Base-by-base conservation (phyloP, 2,888 invertebrate species). In the Acleris holmiana region DNA sequence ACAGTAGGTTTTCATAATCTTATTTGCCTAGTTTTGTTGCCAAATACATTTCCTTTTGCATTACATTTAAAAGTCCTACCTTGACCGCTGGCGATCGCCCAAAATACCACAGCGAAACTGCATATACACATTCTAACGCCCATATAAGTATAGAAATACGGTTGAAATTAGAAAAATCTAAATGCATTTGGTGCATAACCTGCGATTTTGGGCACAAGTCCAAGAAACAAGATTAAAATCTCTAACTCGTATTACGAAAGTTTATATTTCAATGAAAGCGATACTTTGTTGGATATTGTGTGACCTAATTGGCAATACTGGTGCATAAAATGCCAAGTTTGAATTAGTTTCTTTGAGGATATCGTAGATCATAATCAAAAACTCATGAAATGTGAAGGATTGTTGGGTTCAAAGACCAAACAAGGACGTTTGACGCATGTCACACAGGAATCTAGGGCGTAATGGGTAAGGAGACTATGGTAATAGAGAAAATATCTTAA, bases 81-180 rank as follows among this genome's bases (percentile, higher is more conserved):
- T 64, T 64, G 58, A 64, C 58, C 64, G 19, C 53, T 64, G 64
- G 64, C 64, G 25, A 41, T 2, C 41, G 64, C 63, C 63, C 48
- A 41, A 29, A 57, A 63, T 49, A 25, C n/a, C 49, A 19, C 40
- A 19, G n/a, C 21, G 1, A 3, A 18, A 21, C 18, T n/a, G 15
- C 17, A 46, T 35, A 41, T 13, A 23, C 44, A 21, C 18, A 6
- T 41, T 46, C 23, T 53, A 41, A 40, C 17, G 15, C 47, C 21
- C 41, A 25, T 57, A 21, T 54, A n/a, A 7, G 47, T 15, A 48
- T 19, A 18, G 13, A 17, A 19, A 48, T 53, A 58, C 19, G 2
- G 25, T 64, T 19, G 10, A 48, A 15, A 21, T 53, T 19, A 23
- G 35, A 53, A 64, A 40, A 46, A 46, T 17, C 17, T 8, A 4